Evolutionary conservation across 1,140 invertebrate species (phyloP), one percentile per base, ranked within the genome.

Genomic region (Laupala kohalensis): DNA sequence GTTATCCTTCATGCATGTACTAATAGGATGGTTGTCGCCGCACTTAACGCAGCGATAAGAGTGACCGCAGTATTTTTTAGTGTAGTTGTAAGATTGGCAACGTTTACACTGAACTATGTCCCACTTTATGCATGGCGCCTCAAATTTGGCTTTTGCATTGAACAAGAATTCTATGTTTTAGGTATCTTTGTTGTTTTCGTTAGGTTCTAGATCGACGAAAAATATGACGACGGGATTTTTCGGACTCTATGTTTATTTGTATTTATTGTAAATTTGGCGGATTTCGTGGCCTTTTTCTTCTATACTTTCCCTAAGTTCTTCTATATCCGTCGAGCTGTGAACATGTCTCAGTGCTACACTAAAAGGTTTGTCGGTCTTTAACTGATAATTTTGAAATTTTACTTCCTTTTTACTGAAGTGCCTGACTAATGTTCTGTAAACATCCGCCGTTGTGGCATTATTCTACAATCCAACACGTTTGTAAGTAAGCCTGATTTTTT

Each of bases 61-160:
- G 67, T 74, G 76, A 9, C 37, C 72, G 64, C 79, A 81, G 64
- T 80, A 78, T 6, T 69, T 67, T 74, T 79, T 77, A 6, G 78
- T 78, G 67, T n/a, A n/a, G n/a, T 82, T 80, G 71, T 76, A 81
- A 29, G 72, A 62, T 75, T 82, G 79, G 70, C 79, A 81, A 13
- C 76, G 73, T 19, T 69, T 72, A 66, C 79, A 81, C 73, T 81
- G 80, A 12, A 75, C 70, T 9, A 80, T 76, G n/a, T 72, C 73
- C 6, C 63, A 77, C 28, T 75, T 74, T 72, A 77, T 76, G n/a
- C 64, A 67, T 9, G 77, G 77, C 1, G 77, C 70, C 76, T 80
- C 77, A 19, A 78, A 29, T 71, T 69, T 74, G 6, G 80, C 74
- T 74, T 76, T 76, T 5, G 73, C 74, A 67, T 80, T 76, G 2